Conservation (phyloP, 2,797 vertebrate genomes). For the Helicolenus hilgendorfi region DNA sequence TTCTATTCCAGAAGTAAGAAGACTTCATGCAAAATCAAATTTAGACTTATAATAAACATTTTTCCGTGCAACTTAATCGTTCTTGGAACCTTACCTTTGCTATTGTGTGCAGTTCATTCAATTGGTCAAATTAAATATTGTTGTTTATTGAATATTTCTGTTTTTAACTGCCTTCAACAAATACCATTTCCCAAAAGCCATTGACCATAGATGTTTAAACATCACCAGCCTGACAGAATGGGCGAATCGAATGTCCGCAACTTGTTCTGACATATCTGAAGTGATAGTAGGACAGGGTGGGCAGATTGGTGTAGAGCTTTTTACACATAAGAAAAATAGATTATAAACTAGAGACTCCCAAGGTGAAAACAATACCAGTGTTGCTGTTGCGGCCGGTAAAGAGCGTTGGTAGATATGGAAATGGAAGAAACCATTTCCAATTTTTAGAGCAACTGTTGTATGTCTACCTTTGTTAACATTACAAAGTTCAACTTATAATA, state of each 20-base stretch:
- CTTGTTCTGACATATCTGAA: background rate
- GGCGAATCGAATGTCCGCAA: background rate
- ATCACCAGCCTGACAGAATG: background rate
- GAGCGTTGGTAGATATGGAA: background rate
- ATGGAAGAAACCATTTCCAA: too few relatives aligned
- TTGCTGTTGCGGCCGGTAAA: too few relatives aligned
- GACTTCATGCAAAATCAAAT: background rate
- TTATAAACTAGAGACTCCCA: too few relatives aligned
- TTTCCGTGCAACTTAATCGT: background rate
- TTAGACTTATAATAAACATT: background rate
- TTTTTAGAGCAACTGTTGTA: too few relatives aligned
- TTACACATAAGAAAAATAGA: background rate
- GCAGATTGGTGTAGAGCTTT: background rate
- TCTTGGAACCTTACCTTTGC: background rate
- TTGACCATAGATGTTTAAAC: background rate
- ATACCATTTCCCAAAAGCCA: background rate
- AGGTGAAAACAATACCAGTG: too few relatives aligned
- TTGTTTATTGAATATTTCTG: background rate
- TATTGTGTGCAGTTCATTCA: background rate
- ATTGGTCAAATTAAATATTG: background rate
- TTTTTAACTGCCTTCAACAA: background rate
- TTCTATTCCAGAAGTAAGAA: background rate
- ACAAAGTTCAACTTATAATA: too few relatives aligned
- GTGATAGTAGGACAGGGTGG: background rate
- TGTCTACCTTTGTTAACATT: too few relatives aligned